These are phyloP conservation scores for Cyprinella venusta DNA, from an alignment of 2,797 vertebrate species.

Conservation along the genomic window DNA sequence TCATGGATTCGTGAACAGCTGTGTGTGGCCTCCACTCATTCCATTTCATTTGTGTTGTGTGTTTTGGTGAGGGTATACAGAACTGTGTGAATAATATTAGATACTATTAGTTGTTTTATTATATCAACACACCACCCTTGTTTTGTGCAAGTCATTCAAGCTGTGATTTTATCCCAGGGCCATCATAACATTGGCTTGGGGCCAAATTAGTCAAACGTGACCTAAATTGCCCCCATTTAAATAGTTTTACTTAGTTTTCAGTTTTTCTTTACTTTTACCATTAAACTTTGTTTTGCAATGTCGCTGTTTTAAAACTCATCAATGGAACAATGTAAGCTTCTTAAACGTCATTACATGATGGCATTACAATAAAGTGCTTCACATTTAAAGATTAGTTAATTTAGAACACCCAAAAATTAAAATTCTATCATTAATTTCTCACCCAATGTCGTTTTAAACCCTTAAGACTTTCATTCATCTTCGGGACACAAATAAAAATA, in stretches of 20 bases:
- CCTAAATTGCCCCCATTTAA: slow-evolving; percentile 16
- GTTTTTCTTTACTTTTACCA: background rate
- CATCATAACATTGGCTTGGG: slow-evolving; percentile 29
- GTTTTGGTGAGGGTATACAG: background rate
- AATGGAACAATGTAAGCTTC: background rate
- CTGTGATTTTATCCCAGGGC: background rate
- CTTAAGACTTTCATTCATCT: too few relatives aligned
- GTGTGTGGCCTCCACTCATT: slow-evolving; percentile 22
- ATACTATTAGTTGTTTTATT: background rate
- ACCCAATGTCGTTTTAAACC: too few relatives aligned
- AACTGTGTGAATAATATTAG: background rate
- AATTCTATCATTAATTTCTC: too few relatives aligned
- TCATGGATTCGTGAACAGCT: slow-evolving; percentile 33
- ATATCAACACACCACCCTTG: background rate
- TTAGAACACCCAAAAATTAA: too few relatives aligned
- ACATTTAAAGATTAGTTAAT: background rate
- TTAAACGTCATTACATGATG: background rate
- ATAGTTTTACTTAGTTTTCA: slow-evolving; percentile 51
- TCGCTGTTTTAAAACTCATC: background rate
- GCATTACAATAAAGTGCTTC: background rate
- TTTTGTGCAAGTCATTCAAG: slow-evolving; percentile 42
- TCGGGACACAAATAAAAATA: too few relatives aligned
- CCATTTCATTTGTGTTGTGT: background rate
- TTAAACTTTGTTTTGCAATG: background rate
- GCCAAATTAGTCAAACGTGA: background rate